Base-by-base conservation (phyloP, 2,113 vertebrate species). In the Blennius ocellaris region DNA sequence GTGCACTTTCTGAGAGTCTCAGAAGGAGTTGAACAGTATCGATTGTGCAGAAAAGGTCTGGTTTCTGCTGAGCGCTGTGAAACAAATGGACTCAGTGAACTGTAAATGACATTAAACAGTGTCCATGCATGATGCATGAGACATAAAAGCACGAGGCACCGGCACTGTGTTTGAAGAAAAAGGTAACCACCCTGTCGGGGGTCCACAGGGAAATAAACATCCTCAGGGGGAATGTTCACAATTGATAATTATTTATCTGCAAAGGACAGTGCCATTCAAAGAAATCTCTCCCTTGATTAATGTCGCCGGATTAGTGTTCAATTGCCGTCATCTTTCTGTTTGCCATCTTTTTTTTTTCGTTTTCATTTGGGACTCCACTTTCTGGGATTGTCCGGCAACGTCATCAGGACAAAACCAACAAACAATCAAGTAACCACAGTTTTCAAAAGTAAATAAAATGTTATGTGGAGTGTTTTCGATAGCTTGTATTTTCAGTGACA, bases 101-200 rank as follows among this genome's bases (percentile, higher is more conserved):
- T 64, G 60, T 60, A 74, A 81, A 21, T 50, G 55, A 51, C 65
- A 68, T 81, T 71, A 81, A 73, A 76, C 67, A 17, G 16, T n/a
- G n/a, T 14, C 37, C 48, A 79, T 70, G 75, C 68, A 69, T 56
- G 54, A 69, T 69, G 71, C 66, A 76, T 59, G 72, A 85, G 67
- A 14, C 51, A 15, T 11, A 37, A 55, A 44, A 50, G 30, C 11
- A 68, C 7, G 40, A 40, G 63, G 59, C 8, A 0, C 64, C 40
- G 1, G 60, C 38, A 2, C 37, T 55, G 30, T 9, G 57, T 76
- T 77, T 65, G 69, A 69, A 81, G 64, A 56, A 16, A 16, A 6
- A 40, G 58, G 61, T 36, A 38, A 30, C 39, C 15, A 8, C 37
- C 37, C 38, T 11, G 3, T n/a, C 6, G 48, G 37, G 30, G 41